These are phyloP conservation scores for Drosophila melanosoma DNA, from an alignment of 2,888 invertebrate genomes.

Conservation along the genomic window DNA sequence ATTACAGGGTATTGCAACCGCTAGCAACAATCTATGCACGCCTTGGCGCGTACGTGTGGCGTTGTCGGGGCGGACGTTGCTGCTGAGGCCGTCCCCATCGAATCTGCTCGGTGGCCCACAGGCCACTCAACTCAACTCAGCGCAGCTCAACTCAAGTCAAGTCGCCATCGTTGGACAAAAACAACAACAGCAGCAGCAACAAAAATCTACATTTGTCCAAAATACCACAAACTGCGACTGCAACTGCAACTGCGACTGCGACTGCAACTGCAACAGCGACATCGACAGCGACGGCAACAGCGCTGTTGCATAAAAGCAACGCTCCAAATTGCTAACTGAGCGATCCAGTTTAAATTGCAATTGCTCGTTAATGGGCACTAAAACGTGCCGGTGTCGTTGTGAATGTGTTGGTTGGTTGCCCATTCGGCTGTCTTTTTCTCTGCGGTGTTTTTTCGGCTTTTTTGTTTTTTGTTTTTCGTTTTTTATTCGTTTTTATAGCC, in stretches of 20 bases:
- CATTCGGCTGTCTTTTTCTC: slow-evolving; percentile 22
- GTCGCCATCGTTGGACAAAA: slow-evolving; percentile 33
- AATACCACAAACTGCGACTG: slow-evolving; percentile 65
- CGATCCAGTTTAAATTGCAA: slow-evolving; percentile 85
- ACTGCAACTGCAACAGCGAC: slow-evolving; percentile 5
- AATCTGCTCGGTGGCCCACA: slow-evolving; percentile 66
- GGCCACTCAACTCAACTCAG: slow-evolving; percentile 68
- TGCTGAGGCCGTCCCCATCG: slow-evolving; percentile 56
- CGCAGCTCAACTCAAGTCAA: slow-evolving; percentile 5
- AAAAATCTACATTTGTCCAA: slow-evolving; percentile 79
- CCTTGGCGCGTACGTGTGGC: slow-evolving; percentile 78
- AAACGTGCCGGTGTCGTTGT: slow-evolving; percentile 79
- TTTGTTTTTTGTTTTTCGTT: slow-evolving; percentile 32
- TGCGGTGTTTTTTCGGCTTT: slow-evolving; percentile 27
- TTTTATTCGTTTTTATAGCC: slow-evolving; percentile 47
- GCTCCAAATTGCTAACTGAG: slow-evolving; percentile 82
- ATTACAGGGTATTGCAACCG: slow-evolving; percentile 20
- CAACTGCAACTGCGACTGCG: slow-evolving; percentile 41
- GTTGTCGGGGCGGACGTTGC: slow-evolving; percentile 69
- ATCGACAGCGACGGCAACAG: slow-evolving; percentile 29
- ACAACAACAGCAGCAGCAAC: slow-evolving; percentile 14
- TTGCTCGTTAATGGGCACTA: slow-evolving; percentile 84
- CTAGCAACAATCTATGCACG: slow-evolving; percentile 53
- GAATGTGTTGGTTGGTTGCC: slow-evolving; percentile 37
- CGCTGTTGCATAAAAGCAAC: slow-evolving; percentile 80